phyloP scores from a whole-genome alignment of 2,113 vertebrate species.

The Halcyon malimbica region DNA sequence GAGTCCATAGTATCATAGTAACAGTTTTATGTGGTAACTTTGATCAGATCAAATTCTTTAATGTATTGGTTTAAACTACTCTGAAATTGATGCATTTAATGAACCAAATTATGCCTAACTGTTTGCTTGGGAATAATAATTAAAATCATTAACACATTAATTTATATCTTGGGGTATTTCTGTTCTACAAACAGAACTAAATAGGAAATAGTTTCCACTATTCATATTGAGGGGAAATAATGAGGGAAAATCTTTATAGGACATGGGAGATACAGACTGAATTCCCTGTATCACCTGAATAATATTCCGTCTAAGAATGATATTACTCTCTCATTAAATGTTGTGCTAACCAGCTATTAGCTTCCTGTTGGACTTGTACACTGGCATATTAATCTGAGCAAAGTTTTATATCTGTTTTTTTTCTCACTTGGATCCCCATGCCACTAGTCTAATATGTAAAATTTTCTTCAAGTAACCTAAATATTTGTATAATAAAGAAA shows the following conservation, averaged over 20 bases:
- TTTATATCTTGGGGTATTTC: neutral
- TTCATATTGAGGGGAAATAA: neutral
- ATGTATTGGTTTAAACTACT: neutral
- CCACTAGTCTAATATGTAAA: neutral
- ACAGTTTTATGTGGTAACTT: neutral
- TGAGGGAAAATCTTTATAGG: neutral
- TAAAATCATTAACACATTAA: neutral
- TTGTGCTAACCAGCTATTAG: neutral
- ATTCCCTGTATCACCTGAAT: neutral
- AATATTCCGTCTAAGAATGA: neutral
- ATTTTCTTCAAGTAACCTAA: neutral
- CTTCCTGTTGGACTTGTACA: neutral
- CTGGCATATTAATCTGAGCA: neutral
- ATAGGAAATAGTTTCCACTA: neutral
- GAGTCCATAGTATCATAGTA: neutral
- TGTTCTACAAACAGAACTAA: neutral
- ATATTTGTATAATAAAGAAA: neutral
- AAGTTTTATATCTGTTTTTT: neutral
- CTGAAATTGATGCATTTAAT: slow-evolving; percentile 9
- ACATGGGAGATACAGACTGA: neutral
- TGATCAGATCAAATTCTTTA: neutral
- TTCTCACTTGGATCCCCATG: neutral
- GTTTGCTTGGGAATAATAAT: slow-evolving; percentile 31
- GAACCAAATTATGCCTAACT: slow-evolving; percentile 1
- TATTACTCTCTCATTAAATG: neutral